phyloP scores from a whole-genome alignment of 2,888 invertebrate genomes.

The Conus canariensis region DNA sequence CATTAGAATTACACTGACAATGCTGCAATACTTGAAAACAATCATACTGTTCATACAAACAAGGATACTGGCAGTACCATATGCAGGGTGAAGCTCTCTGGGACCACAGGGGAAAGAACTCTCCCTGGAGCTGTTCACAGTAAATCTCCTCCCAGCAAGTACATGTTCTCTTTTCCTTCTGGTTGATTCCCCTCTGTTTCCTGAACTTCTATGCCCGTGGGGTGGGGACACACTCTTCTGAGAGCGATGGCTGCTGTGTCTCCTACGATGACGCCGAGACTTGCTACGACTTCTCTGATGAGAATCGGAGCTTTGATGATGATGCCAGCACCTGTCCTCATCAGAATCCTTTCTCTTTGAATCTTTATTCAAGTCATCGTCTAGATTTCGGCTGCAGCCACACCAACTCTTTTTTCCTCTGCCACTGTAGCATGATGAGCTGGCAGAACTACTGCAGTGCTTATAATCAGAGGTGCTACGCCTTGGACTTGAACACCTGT shows the following conservation, averaged over 20 bases:
- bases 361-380: not conserved
- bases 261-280: not conserved
- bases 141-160: too few species aligned
- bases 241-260: not conserved
- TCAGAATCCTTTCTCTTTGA: not conserved
- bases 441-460: not conserved
- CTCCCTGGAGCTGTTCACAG: not conserved
- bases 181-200: not conserved
- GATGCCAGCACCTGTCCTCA: not conserved
- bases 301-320: not conserved
- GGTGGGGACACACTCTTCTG: not conserved
- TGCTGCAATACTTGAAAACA: not conserved
- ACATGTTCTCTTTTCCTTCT: not conserved
- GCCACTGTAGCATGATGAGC: not conserved
- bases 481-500: not conserved
- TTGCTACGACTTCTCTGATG: not conserved
- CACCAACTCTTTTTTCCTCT: too few species aligned
- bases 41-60: not conserved
- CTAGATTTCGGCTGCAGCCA: not conserved
- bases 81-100: not conserved
- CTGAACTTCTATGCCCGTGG: not conserved
- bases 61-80: not conserved
- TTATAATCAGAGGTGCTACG: not conserved
- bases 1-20: too few species aligned
- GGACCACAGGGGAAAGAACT: not conserved